These are phyloP conservation scores for Campoplex nolae DNA, from an alignment of 2,888 invertebrate genomes.

Conservation along the genomic window DNA sequence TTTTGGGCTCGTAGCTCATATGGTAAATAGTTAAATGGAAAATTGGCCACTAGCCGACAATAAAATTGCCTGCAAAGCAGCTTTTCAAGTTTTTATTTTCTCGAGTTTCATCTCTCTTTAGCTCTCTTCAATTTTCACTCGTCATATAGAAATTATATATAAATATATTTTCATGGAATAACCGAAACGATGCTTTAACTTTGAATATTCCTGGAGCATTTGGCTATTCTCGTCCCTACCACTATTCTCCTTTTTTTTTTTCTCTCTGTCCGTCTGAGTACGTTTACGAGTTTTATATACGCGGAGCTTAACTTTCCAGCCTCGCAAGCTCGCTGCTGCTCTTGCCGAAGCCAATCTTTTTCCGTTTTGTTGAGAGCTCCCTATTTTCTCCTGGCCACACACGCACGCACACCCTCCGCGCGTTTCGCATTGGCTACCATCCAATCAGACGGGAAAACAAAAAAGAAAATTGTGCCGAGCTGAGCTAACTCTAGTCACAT, in stretches of 20 bases:
- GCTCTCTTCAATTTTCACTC: conserved; percentile 32
- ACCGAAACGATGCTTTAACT: neutral
- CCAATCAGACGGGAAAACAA: conserved; percentile 58
- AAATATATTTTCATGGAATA: neutral
- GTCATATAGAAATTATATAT: neutral
- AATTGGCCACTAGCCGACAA: conserved; percentile 57
- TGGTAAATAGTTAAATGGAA: conserved; percentile 46
- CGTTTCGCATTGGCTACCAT: conserved; percentile 53
- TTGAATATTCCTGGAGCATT: conserved; percentile 61
- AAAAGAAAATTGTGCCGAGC: conserved; percentile 58
- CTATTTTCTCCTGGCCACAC: conserved; percentile 19
- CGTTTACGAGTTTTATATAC: conserved; percentile 41
- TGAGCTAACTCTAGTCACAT: conserved; percentile 3
- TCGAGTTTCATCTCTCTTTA: neutral
- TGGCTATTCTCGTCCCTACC: conserved; percentile 56
- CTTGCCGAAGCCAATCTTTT: neutral
- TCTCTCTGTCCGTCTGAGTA: conserved; percentile 49
- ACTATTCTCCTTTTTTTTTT: conserved; percentile 23
- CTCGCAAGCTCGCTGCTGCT: conserved; percentile 30
- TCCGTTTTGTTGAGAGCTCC: conserved; percentile 37
- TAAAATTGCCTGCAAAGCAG: conserved; percentile 5
- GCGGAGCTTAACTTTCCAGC: conserved; percentile 30
- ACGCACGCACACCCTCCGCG: neutral
- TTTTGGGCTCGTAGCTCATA: conserved; percentile 26
- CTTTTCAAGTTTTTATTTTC: conserved; percentile 12